phyloP scores from a whole-genome alignment of 2,113 vertebrate genomes.

The Pachycephala philippinensis region DNA sequence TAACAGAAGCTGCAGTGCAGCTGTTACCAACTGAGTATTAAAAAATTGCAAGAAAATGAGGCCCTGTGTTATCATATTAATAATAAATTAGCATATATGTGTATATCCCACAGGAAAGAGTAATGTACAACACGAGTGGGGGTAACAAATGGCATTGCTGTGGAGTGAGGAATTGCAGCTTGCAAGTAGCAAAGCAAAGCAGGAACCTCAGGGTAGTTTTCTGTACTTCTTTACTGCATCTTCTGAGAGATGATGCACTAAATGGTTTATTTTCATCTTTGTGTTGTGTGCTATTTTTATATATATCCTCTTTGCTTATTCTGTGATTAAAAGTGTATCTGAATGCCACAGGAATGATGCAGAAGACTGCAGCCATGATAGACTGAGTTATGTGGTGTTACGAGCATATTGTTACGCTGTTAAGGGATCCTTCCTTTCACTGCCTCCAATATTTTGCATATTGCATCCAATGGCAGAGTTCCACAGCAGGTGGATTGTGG shows the following conservation, averaged over 20 bases:
- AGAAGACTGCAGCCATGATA: not conserved
- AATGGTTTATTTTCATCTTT: not conserved
- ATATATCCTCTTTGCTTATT: not conserved
- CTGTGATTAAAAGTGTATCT: not conserved
- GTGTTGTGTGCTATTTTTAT: not conserved
- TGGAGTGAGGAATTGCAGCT: not conserved
- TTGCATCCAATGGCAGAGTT: not conserved
- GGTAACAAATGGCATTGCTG: constrained; percentile 20
- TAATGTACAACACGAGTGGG: not conserved
- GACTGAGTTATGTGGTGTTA: not conserved
- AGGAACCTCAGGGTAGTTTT: not conserved
- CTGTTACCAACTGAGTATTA: not conserved
- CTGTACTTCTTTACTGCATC: not conserved
- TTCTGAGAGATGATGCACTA: not conserved
- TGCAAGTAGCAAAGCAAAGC: constrained; percentile 26
- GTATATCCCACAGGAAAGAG: not conserved
- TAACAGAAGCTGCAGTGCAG: not conserved
- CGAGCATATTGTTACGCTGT: rapidly evolving
- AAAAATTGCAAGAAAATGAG: not conserved
- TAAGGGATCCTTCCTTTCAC: not conserved
- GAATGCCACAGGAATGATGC: not conserved
- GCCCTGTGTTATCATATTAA: not conserved
- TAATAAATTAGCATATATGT: not conserved
- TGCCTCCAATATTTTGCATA: not conserved
- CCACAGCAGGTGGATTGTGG: not conserved